Evolutionary conservation across 2,113 vertebrate genomes (phyloP).

Genomic region (Rhinoptilus africanus): DNA sequence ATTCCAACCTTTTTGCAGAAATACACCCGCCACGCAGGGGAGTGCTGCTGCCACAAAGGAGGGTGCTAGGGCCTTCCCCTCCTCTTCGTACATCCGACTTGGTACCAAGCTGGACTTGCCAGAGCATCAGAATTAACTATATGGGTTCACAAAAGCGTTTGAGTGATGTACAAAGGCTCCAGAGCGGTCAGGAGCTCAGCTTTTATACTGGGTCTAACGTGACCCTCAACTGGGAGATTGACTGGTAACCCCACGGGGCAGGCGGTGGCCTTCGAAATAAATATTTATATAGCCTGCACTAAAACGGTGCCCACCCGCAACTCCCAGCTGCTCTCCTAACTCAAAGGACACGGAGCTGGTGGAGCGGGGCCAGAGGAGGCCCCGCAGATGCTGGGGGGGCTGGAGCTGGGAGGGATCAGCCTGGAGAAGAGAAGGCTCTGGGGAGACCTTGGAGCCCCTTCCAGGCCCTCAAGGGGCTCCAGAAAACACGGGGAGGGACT

Average conservation of each 20-base stretch:
- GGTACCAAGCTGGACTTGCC: background rate
- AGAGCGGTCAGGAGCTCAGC: background rate
- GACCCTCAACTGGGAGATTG: background rate
- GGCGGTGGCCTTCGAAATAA: background rate
- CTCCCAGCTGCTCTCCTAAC: background rate
- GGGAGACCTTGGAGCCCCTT: background rate
- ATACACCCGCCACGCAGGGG: background rate
- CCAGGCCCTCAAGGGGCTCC: background rate
- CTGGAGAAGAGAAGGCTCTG: background rate
- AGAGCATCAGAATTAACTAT: background rate
- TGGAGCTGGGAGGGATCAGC: background rate
- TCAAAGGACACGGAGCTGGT: background rate
- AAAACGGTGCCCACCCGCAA: background rate
- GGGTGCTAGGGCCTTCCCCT: background rate
- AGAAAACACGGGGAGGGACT: background rate
- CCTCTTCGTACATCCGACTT: accelerated
- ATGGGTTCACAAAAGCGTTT: accelerated
- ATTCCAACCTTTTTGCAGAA: background rate
- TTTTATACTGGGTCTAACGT: background rate
- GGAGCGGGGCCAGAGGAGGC: background rate
- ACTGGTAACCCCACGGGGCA: accelerated
- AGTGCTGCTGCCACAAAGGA: accelerated
- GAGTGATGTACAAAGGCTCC: background rate
- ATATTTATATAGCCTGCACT: accelerated
- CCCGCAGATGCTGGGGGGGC: no score